phyloP scores from a whole-genome alignment of 2,888 invertebrate species.

The Timandra comae region DNA sequence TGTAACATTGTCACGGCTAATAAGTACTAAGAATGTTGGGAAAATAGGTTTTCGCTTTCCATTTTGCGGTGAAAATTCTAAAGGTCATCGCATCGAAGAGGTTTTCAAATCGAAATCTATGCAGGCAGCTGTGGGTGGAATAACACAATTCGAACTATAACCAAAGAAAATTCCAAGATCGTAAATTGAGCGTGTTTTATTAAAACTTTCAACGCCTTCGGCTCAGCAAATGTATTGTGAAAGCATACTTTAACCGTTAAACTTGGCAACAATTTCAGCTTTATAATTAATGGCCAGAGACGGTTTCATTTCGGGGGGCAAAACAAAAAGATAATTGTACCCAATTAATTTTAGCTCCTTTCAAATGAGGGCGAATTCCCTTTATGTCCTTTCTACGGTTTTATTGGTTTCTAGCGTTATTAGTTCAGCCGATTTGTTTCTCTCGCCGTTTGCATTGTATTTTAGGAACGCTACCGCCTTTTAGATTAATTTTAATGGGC shows the following conservation, averaged over 20 bases:
- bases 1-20: no score
- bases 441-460: no score
- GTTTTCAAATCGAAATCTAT: no score
- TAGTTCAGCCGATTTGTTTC: constrained; percentile 50
- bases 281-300: constrained; percentile 59
- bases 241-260: constrained; percentile 25
- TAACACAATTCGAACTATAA: constrained; percentile 19
- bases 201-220: constrained; percentile 32
- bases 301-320: constrained; percentile 49
- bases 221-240: constrained; percentile 38
- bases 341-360: constrained; percentile 69
- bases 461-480: no score
- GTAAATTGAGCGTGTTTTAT: constrained; percentile 33
- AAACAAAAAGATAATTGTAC: constrained; percentile 70
- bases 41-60: no score
- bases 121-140: no score
- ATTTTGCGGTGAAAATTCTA: no score
- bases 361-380: constrained; percentile 53
- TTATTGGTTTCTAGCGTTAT: constrained; percentile 51
- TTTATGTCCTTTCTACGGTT: constrained; percentile 38
- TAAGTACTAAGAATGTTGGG: no score
- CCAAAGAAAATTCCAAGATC: constrained; percentile 23
- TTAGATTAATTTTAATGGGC: no score
- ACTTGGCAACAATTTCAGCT: constrained; percentile 41
- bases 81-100: no score